A percentile compares a stretch with the other conserved stretches of the same genome.
These are phyloP conservation scores for Mustela lutreola DNA, from an alignment of 2,113 vertebrate genomes.

Conservation along the genomic window DNA sequence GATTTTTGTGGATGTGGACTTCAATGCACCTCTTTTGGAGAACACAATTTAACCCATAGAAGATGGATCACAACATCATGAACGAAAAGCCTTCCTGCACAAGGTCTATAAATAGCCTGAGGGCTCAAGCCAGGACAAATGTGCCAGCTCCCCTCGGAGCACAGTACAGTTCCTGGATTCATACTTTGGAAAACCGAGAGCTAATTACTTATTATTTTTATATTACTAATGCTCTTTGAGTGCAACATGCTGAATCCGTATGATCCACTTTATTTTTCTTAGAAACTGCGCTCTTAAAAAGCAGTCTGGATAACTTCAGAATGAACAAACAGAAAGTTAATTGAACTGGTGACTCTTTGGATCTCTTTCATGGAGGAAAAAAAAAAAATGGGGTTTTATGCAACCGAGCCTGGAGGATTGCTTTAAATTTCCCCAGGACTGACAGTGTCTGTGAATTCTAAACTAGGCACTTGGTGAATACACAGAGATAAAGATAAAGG, in stretches of 20 bases:
- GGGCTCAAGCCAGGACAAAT: neutral
- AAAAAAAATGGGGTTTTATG: neutral
- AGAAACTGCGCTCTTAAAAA: conserved; percentile 60
- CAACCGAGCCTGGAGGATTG: neutral
- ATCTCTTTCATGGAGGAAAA: neutral
- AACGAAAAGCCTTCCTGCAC: neutral
- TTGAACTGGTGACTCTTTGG: conserved; percentile 18
- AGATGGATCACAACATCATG: neutral
- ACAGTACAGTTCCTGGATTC: neutral
- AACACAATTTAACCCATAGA: neutral
- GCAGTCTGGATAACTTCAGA: conserved; percentile 56
- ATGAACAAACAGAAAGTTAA: conserved; percentile 48
- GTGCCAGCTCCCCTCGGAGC: neutral
- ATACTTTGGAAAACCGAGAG: neutral
- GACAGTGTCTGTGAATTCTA: neutral
- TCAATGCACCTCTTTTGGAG: neutral
- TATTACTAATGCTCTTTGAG: neutral
- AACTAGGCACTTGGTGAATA: neutral
- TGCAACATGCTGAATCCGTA: neutral
- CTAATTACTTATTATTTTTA: conserved; percentile 37
- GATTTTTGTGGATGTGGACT: neutral
- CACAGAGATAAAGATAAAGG: neutral
- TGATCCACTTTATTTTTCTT: conserved; percentile 60
- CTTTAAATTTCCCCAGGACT: neutral
- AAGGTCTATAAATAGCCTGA: neutral